Percentiles rank a stretch among this genome's conserved stretches.
phyloP scores from a whole-genome alignment of 1,140 invertebrate genomes.

The Oryctes rhinoceros region DNA sequence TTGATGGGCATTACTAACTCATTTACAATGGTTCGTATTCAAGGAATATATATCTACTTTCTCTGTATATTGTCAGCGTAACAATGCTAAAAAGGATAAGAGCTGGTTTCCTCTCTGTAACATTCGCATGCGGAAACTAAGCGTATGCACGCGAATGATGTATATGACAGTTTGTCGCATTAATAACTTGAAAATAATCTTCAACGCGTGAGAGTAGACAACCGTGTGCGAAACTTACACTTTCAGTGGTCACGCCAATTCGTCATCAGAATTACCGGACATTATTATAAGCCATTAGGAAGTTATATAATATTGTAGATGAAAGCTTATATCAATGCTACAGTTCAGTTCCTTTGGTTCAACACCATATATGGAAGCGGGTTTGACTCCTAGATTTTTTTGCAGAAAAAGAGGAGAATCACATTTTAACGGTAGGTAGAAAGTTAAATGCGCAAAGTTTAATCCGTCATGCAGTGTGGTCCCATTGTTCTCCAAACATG shows the following conservation, averaged over 20 bases:
- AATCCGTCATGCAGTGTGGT: no score
- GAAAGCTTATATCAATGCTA: no score
- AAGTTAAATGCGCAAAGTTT: no score
- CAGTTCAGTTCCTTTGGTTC: no score
- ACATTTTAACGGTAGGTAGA: no score
- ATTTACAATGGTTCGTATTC: not conserved
- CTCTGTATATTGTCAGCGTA: not conserved
- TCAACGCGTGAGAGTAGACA: not conserved
- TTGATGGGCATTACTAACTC: constrained; percentile 9
- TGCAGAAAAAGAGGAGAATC: no score
- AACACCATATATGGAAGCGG: no score
- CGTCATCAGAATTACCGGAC: not conserved
- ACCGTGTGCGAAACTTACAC: not conserved
- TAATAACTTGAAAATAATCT: not conserved
- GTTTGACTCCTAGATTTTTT: no score
- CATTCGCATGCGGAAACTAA: not conserved
- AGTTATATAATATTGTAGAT: not conserved
- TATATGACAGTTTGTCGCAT: not conserved
- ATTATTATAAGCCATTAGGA: not conserved
- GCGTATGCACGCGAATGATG: not conserved
- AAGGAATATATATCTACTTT: not conserved
- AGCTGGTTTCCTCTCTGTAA: not conserved
- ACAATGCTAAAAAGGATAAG: not conserved
- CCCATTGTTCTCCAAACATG: no score
- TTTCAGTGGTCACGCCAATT: constrained; percentile 10